These are phyloP conservation scores for Murina feae DNA, from an alignment of 2,113 vertebrate genomes.

Conservation along the genomic window DNA sequence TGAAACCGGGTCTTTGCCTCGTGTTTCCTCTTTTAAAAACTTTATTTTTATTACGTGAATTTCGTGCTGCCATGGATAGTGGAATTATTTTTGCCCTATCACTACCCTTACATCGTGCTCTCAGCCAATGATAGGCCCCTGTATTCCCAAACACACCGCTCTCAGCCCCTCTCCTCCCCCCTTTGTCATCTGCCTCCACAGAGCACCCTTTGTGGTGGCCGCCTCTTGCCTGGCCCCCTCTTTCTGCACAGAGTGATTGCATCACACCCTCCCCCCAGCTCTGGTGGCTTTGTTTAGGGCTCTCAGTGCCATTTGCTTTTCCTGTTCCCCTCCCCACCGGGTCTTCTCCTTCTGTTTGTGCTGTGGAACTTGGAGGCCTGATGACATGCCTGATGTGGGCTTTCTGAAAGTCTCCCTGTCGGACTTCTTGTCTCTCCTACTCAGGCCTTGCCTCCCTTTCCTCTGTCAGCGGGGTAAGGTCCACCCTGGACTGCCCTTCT, in stretches of 20 bases:
- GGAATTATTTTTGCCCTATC: neutral
- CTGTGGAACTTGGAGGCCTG: neutral
- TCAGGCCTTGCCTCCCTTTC: neutral
- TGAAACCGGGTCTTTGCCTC: neutral
- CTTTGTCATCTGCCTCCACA: neutral
- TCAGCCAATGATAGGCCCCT: neutral
- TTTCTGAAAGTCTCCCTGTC: neutral
- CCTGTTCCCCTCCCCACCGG: neutral
- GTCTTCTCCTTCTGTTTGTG: conserved; percentile 10
- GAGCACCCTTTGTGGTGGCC: neutral
- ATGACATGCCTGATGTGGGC: neutral
- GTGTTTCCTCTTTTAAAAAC: neutral
- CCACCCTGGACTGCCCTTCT: conserved; percentile 35
- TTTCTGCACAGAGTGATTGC: neutral
- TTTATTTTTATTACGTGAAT: neutral
- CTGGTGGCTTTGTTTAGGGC: neutral
- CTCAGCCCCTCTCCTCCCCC: neutral
- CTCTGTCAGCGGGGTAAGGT: neutral
- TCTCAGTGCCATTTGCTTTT: neutral
- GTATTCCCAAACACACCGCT: neutral
- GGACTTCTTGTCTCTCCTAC: neutral
- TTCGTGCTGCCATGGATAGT: neutral
- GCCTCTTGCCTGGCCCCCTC: neutral
- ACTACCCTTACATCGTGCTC: neutral
- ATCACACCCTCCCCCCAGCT: neutral